Evolutionary conservation across 2,888 invertebrate species (phyloP), one percentile per base, ranked within the genome.

Genomic region (Andrena camellia): DNA sequence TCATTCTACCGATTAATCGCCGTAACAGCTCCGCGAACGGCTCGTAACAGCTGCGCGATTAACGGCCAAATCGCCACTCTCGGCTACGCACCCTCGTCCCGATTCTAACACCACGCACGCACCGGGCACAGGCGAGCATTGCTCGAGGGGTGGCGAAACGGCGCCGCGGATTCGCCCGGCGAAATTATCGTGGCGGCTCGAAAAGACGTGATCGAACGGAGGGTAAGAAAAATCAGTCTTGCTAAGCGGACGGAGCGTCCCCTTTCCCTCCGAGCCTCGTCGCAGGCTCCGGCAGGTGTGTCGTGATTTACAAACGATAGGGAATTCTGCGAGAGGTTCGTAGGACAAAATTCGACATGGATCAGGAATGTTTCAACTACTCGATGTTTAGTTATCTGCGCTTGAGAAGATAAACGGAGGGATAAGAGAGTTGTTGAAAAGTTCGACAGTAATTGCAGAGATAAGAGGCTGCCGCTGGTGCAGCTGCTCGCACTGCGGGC

Each of bases 91-190:
- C 72, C 74, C 66, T 81, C 80, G 50, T 81, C 73, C 76, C 81
- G 81, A 83, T 88, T 76, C 71, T 77, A 73, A 83, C 78, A 83
- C 80, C 80, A 74, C 70, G 62, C 83, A 67, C 75, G 75, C 70
- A 83, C 63, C 71, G 76, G 86, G 86, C 78, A 86, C 72, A 86
- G 83, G 69, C 64, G 80, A 83, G 66, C 68, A 70, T 78, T 59
- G 66, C 59, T 50, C 68, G 66, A 60, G 20, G 60, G 31, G 33
- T 60, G 50, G 57, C 13, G 57, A 29, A 77, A 66, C 72, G 63
- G 67, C 73, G 68, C 23, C 68, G 8, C 20, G 54, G 74, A 26
- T 82, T 63, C 63, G 52, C 59, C 52, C 17, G 26, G 75, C 20
- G 50, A 81, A 83, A 73, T 83, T 10, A 83, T 73, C 35, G 7